Evolutionary conservation across 1,140 invertebrate species (phyloP).

Genomic region (Archivesica marissinica): DNA sequence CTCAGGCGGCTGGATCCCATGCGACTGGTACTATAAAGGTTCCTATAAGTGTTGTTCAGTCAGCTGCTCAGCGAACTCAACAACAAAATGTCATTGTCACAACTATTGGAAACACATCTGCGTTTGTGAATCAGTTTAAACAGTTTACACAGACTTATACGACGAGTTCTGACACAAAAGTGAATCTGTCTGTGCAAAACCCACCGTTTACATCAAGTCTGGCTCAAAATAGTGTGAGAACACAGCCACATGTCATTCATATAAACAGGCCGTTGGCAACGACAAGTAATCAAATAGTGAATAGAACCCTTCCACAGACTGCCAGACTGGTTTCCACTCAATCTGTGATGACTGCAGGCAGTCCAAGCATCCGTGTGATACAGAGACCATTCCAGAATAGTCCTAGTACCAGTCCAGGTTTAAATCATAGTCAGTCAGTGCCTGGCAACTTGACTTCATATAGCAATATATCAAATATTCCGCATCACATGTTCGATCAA

Average conservation of each 20-base stretch:
- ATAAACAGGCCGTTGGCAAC: conserved; percentile 45
- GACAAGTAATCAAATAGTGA: background rate
- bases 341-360: conserved; percentile 22
- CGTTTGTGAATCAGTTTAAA: conserved; percentile 52
- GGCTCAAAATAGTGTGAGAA: conserved; percentile 17
- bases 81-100: background rate
- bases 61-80: background rate
- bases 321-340: conserved; percentile 46
- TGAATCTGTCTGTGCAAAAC: conserved; percentile 16
- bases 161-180: background rate
- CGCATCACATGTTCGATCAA: conserved; percentile 8
- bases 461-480: conserved; percentile 49
- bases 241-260: conserved; percentile 58
- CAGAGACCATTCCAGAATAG: conserved; percentile 57
- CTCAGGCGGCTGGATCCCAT: background rate
- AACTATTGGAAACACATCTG: background rate
- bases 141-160: conserved; percentile 24
- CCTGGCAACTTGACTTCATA: conserved; percentile 36
- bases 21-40: conserved; percentile 29
- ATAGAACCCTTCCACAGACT: conserved; percentile 22
- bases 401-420: conserved; percentile 7
- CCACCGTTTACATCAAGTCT: background rate
- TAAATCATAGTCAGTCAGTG: conserved; percentile 55
- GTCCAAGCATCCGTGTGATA: conserved; percentile 57
- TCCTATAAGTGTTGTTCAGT: conserved; percentile 32